Evolutionary conservation across 2,888 invertebrate species (phyloP).

Genomic region (Schrankia costaestrigalis): DNA sequence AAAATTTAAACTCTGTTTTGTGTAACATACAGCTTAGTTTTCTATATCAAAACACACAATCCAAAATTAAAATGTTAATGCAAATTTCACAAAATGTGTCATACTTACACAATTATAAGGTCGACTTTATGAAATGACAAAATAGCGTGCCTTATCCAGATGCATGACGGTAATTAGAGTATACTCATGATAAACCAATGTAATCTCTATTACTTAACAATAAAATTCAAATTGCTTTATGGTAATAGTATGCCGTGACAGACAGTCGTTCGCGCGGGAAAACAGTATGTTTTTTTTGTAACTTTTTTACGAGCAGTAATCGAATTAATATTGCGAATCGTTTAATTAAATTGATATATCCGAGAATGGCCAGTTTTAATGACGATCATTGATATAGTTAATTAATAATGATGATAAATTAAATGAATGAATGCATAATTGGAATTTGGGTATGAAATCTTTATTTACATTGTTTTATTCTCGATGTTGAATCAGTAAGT

Average conservation of each 20-base stretch:
- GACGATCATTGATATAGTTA: conserved; percentile 36
- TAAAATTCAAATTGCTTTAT: conserved; percentile 75
- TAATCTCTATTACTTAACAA: conserved; percentile 69
- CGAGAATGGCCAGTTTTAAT: conserved; percentile 35
- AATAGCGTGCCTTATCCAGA: conserved; percentile 54
- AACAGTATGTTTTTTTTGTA: conserved; percentile 63
- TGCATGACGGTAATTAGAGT: conserved; percentile 63
- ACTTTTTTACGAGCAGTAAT: conserved; percentile 73
- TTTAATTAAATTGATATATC: conserved; percentile 75
- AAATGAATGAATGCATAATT: too few relatives aligned
- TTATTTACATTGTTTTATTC: too few relatives aligned
- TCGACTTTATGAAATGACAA: conserved; percentile 36
- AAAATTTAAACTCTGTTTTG: conserved; percentile 4
- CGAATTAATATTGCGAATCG: conserved; percentile 76
- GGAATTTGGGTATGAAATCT: too few relatives aligned
- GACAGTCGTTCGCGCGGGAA: conserved; percentile 58
- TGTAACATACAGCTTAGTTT: conserved; percentile 10
- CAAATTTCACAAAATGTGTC: conserved; percentile 26
- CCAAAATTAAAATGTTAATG: conserved; percentile 15
- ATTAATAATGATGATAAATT: conserved; percentile 26
- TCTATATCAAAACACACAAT: conserved; percentile 7
- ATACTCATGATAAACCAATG: conserved; percentile 64
- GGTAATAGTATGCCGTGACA: conserved; percentile 57
- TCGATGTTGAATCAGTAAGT: too few relatives aligned
- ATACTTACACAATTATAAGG: conserved; percentile 36